A percentile compares a stretch with the other conserved stretches of the same genome.
Conservation (phyloP, 2,113 vertebrate species). For the Strix uralensis region DNA sequence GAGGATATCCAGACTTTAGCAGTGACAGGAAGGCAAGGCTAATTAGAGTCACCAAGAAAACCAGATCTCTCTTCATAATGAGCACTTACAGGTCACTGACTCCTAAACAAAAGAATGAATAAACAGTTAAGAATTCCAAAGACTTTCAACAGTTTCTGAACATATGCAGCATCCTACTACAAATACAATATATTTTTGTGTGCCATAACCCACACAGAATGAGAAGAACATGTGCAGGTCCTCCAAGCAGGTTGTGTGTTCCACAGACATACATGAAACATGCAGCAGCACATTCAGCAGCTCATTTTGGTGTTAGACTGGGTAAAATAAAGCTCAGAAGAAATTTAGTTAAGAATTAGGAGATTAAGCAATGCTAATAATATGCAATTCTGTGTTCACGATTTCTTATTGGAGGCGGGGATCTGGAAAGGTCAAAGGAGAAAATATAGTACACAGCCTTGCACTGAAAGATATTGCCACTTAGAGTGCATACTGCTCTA, state of each 20-base stretch:
- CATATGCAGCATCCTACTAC: neutral
- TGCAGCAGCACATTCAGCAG: neutral
- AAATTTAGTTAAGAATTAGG: neutral
- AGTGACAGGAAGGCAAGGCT: slow-evolving; percentile 80
- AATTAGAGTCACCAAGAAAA: slow-evolving; percentile 73
- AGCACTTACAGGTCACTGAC: slow-evolving; percentile 61
- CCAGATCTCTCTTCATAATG: slow-evolving; percentile 83
- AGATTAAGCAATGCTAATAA: neutral
- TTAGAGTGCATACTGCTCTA: neutral
- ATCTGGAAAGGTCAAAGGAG: neutral
- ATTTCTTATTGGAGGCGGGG: neutral
- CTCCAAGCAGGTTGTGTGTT: neutral
- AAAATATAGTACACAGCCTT: neutral
- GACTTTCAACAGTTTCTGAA: slow-evolving; percentile 15
- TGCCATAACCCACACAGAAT: neutral
- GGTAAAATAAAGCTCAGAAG: neutral
- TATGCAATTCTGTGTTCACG: neutral
- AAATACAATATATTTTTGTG: neutral
- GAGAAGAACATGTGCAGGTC: neutral
- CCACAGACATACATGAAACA: neutral
- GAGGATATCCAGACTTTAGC: slow-evolving; percentile 75
- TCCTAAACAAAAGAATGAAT: slow-evolving; percentile 71
- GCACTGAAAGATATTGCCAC: neutral
- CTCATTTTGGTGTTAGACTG: neutral
- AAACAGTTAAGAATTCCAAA: slow-evolving; percentile 64